Evolutionary conservation across 2,888 invertebrate genomes (phyloP).

Genomic region (Lepidochrysops patricia): DNA sequence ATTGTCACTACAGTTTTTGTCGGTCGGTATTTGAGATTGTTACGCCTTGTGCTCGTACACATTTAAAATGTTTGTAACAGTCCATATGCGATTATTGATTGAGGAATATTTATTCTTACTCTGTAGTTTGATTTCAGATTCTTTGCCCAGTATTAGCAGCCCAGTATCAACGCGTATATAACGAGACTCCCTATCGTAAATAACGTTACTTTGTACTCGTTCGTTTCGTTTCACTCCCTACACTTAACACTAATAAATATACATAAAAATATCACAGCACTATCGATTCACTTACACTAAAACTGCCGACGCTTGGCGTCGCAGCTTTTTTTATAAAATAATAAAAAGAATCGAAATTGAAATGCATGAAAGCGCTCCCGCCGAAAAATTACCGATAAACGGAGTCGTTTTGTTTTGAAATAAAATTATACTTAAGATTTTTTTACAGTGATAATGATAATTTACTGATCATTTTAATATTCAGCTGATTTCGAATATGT

Average conservation of each 20-base stretch:
- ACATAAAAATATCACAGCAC: slow-evolving; percentile 75
- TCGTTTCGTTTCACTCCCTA: slow-evolving; percentile 51
- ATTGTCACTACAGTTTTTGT: slow-evolving; percentile 4
- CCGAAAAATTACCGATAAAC: slow-evolving; percentile 22
- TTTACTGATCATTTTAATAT: background rate
- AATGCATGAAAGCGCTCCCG: slow-evolving; percentile 51
- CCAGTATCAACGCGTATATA: background rate
- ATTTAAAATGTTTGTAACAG: too few relatives aligned
- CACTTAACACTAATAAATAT: slow-evolving; percentile 59
- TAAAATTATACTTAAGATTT: too few relatives aligned
- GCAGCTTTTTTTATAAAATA: slow-evolving; percentile 36
- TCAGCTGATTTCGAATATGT: too few relatives aligned
- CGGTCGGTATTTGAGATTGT: too few relatives aligned
- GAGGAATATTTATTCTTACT: background rate
- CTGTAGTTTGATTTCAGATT: slow-evolving; percentile 12
- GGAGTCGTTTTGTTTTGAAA: too few relatives aligned
- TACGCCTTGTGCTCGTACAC: too few relatives aligned
- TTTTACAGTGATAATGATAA: too few relatives aligned
- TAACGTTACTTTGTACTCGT: slow-evolving; percentile 63
- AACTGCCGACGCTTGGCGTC: slow-evolving; percentile 57
- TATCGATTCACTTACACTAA: slow-evolving; percentile 72
- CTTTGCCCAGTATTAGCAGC: slow-evolving; percentile 5
- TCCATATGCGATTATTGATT: slow-evolving; percentile 19
- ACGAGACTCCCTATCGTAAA: slow-evolving; percentile 31
- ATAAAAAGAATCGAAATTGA: slow-evolving; percentile 61